These are phyloP conservation scores for Ochotona princeps DNA, from an alignment of 2,113 vertebrate species.

Conservation along the genomic window DNA sequence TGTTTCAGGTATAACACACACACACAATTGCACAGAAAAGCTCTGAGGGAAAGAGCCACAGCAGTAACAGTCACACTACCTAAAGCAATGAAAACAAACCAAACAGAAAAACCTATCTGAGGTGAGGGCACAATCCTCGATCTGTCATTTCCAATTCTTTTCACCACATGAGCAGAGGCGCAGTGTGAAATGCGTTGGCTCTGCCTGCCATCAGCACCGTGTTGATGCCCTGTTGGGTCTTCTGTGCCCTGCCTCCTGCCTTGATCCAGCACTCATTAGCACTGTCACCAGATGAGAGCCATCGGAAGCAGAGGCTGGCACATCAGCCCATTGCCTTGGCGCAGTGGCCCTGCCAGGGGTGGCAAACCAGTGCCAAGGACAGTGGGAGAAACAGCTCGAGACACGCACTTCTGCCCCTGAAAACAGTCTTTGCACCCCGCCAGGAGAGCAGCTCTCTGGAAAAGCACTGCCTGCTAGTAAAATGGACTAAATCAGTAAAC, in stretches of 20 bases:
- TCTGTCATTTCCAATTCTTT: slow-evolving; percentile 70
- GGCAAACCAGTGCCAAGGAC: not conserved
- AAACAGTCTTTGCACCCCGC: slow-evolving; percentile 76
- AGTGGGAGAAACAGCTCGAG: not conserved
- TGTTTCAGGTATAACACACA: not conserved
- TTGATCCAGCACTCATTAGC: slow-evolving; percentile 72
- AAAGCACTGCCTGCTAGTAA: slow-evolving; percentile 85
- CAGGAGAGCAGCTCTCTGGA: slow-evolving; percentile 83
- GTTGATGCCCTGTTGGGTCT: slow-evolving; percentile 75
- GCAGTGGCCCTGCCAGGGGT: not conserved
- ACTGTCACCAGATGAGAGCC: slow-evolving; percentile 60
- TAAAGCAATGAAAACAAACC: slow-evolving; percentile 19
- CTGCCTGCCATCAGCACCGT: slow-evolving; percentile 61
- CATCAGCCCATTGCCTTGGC: slow-evolving; percentile 51
- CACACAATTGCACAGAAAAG: slow-evolving; percentile 32
- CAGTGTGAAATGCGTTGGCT: slow-evolving; percentile 65
- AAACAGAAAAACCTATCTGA: not conserved
- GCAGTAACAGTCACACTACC: not conserved
- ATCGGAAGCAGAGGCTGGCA: slow-evolving; percentile 63
- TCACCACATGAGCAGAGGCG: slow-evolving; percentile 67
- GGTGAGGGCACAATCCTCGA: slow-evolving; percentile 45
- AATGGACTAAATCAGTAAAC: slow-evolving; percentile 83
- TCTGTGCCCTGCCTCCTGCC: slow-evolving; percentile 63
- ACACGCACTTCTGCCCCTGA: slow-evolving; percentile 69
- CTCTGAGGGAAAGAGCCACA: not conserved